phyloP scores from a whole-genome alignment of 2,113 vertebrate species.

The Melanerpes formicivorus region DNA sequence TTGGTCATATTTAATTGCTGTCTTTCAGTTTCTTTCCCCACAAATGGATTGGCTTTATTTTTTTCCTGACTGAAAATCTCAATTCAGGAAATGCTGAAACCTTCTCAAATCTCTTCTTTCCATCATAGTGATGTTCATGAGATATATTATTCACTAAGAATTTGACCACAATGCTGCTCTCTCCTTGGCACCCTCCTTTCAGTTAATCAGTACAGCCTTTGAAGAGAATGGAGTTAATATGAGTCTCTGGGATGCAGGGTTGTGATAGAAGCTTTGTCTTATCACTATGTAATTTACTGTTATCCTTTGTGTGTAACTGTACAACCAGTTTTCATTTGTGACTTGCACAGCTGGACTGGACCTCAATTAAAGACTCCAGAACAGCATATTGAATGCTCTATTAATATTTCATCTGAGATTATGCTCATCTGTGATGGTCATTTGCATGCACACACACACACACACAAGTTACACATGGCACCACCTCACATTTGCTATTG shows the following conservation, averaged over 20 bases:
- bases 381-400: background rate
- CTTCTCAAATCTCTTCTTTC: background rate
- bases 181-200: background rate
- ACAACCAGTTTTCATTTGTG: background rate
- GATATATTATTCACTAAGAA: background rate
- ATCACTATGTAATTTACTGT: background rate
- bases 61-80: background rate
- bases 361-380: background rate
- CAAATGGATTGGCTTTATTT: background rate
- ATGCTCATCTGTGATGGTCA: background rate
- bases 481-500: background rate
- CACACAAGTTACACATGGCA: background rate
- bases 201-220: background rate
- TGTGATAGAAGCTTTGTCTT: background rate
- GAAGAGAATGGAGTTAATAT: background rate
- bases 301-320: background rate
- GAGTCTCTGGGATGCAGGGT: background rate
- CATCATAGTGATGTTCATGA: background rate
- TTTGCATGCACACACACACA: background rate
- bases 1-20: rapidly evolving
- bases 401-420: background rate
- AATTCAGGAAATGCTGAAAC: background rate
- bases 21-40: background rate
- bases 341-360: background rate
- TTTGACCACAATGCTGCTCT: background rate